Percentiles rank a stretch among this genome's conserved stretches.
phyloP scores from a whole-genome alignment of 2,113 vertebrate species.

The Vidua macroura region DNA sequence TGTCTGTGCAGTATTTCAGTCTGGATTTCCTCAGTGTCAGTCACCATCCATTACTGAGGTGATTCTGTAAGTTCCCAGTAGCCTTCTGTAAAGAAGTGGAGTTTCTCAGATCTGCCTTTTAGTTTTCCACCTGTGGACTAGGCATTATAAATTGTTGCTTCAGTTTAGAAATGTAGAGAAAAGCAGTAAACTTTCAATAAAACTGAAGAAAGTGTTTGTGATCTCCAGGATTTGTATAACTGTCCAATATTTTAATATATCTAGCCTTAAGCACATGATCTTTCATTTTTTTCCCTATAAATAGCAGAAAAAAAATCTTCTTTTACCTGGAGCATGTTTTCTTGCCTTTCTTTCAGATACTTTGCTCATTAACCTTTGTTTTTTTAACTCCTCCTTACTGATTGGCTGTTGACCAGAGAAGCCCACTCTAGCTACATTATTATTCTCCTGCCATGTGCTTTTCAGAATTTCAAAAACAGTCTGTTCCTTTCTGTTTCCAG shows the following conservation, averaged over 20 bases:
- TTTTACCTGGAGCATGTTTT: neutral
- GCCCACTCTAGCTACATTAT: neutral
- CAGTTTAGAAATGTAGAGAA: neutral
- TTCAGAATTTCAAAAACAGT: neutral
- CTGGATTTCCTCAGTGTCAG: neutral
- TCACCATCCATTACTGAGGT: neutral
- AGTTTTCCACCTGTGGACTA: neutral
- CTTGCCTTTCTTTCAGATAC: neutral
- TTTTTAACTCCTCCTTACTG: neutral
- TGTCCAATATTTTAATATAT: neutral
- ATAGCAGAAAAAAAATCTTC: neutral
- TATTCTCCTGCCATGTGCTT: neutral
- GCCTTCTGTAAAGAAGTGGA: neutral
- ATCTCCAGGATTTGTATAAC: neutral
- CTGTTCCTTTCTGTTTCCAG: neutral
- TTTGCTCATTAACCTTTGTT: neutral
- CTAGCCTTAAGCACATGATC: neutral
- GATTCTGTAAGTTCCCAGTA: neutral
- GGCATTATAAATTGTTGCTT: neutral
- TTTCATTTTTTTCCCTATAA: neutral
- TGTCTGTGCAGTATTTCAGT: neutral
- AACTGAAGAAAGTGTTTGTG: neutral
- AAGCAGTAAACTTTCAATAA: neutral
- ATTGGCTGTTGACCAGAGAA: neutral
- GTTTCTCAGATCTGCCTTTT: neutral